Conservation (phyloP, 2,113 vertebrate genomes). For the Phrynosoma blainvillii region DNA sequence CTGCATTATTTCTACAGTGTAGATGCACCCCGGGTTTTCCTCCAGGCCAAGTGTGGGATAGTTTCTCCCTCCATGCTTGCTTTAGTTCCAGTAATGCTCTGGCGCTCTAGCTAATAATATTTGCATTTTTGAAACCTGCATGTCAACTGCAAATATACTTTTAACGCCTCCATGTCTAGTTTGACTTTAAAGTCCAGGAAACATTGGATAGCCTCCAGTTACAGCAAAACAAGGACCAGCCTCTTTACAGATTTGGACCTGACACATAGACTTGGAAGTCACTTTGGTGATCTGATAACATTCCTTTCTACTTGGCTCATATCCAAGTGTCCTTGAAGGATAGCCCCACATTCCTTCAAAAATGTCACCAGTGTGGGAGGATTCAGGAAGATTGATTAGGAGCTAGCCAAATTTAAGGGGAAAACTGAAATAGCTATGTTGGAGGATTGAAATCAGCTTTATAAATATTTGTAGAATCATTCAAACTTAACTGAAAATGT, state of each 20-base stretch:
- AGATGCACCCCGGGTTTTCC: no score
- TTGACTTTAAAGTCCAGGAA: neutral
- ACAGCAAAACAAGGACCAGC: neutral
- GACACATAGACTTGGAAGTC: neutral
- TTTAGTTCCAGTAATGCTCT: neutral
- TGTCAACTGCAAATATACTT: neutral
- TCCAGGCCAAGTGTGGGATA: neutral
- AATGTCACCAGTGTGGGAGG: constrained; percentile 28
- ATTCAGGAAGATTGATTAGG: constrained; percentile 40
- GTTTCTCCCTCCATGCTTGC: neutral
- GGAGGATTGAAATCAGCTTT: constrained; percentile 25
- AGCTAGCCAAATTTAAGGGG: constrained; percentile 26
- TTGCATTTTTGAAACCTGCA: neutral
- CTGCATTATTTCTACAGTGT: no score
- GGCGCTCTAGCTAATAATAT: neutral
- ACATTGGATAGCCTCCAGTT: neutral
- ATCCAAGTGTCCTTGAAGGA: neutral
- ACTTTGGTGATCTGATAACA: constrained; percentile 7
- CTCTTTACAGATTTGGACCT: neutral
- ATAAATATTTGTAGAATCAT: constrained; percentile 42
- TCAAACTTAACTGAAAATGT: constrained; percentile 25
- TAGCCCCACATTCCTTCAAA: constrained; percentile 30
- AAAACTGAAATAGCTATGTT: constrained; percentile 29
- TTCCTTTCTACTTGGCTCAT: constrained; percentile 11
- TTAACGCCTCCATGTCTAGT: neutral